Percentiles rank a stretch among this genome's conserved stretches.
phyloP scores from a whole-genome alignment of 2,113 vertebrate genomes.

The human region DNA sequence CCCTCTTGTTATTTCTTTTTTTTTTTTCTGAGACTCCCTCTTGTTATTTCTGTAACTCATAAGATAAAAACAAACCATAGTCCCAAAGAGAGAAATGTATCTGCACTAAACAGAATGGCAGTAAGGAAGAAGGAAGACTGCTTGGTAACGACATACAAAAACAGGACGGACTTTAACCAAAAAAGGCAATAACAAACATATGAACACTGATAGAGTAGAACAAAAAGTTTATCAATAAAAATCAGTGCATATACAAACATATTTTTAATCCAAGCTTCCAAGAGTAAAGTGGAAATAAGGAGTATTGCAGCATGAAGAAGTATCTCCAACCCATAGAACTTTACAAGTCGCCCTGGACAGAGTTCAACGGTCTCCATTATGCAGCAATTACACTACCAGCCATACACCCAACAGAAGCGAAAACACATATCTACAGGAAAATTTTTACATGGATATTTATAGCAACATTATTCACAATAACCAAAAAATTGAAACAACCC shows the following conservation, averaged over 20 bases:
- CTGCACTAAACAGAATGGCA: neutral
- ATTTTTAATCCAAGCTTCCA: conserved; percentile 2
- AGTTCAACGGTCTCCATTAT: neutral
- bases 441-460: neutral
- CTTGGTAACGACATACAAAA: neutral
- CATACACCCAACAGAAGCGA: neutral
- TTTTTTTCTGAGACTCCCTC: neutral
- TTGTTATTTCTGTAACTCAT: neutral
- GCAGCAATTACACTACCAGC: neutral
- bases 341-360: neutral
- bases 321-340: neutral
- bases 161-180: neutral
- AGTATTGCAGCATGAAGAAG: neutral
- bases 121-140: neutral
- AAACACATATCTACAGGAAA: neutral
- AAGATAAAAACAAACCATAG: neutral
- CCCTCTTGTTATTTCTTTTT: neutral
- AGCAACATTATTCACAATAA: neutral
- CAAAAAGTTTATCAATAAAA: neutral
- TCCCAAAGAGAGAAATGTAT: neutral
- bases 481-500: neutral
- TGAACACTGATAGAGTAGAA: neutral
- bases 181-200: neutral
- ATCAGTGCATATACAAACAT: neutral
- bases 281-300: neutral